Base-by-base conservation (phyloP, 1,140 invertebrate genomes). In the Bombus superbus region DNA sequence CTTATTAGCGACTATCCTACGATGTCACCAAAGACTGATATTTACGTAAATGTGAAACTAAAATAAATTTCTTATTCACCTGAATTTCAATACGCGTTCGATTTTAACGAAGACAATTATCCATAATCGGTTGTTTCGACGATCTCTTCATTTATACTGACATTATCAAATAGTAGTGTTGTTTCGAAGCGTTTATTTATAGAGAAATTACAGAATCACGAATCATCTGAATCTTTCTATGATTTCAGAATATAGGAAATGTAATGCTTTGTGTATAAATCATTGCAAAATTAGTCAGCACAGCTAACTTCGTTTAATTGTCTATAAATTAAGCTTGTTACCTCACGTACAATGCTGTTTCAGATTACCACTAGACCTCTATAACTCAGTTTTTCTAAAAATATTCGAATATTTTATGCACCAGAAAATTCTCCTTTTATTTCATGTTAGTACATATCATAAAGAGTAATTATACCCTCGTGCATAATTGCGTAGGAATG, bases 21-120 rank as follows among this genome's bases (percentile, higher is more conserved):
- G 35, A 10, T 75, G n/a, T 42, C 40, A 25, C 38, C 25, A 8
- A 44, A 13, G 4, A 5, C n/a, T 25, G 42, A 9, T 74, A 38
- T 22, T 38, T 82, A 66, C 81, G 71, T 82, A 83, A 75, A 35
- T 35, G 28, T 4, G 38, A 42, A 32, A 25, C 8, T 81, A 53
- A 72, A 73, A n/a, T 81, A 73, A 73, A 35, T 73, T 8, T 13
- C 3, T n/a, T 25, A 32, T 44, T 32, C 42, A 22, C 32, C 8
- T 18, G 40, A 42, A 22, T 22, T 73, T 76, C 8, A 59, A 38
- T 59, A 59, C 25, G 6, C 11, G 6, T 15, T 40, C 3, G 6
- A 4, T 3, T 62, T 38, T 10, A 47, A 68, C 11, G 10, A 35
- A 66, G n/a, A 13, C 77, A 32, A 25, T 44, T 64, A 40, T 13